Evolutionary conservation across 2,797 vertebrate genomes (phyloP).

Genomic region (Phalloptychus januarius): DNA sequence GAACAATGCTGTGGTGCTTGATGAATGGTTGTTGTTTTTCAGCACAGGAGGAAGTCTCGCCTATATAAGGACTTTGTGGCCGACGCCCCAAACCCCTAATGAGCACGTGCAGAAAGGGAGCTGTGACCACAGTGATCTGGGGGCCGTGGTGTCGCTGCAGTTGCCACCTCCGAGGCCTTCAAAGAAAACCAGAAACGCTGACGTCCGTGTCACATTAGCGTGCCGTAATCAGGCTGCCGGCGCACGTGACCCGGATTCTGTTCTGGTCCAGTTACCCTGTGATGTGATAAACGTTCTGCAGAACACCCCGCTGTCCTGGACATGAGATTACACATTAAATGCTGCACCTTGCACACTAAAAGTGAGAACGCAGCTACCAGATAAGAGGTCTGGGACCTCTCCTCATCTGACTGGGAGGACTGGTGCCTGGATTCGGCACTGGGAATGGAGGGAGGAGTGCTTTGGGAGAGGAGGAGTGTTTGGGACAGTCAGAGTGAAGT

Average conservation of each 20-base stretch:
- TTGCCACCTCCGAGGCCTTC: conserved; percentile 23
- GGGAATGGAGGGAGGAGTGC: conserved; percentile 51
- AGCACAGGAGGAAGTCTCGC: conserved; percentile 53
- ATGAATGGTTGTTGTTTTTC: conserved; percentile 59
- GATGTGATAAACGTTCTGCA: conserved; percentile 60
- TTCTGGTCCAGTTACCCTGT: conserved; percentile 62
- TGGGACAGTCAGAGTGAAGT: conserved; percentile 56
- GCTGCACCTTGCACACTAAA: conserved; percentile 5
- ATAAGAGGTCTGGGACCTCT: conserved; percentile 34
- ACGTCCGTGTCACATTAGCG: conserved; percentile 58
- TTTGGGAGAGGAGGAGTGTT: conserved; percentile 48
- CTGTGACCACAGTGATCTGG: conserved; percentile 26
- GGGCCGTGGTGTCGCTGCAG: conserved; percentile 12
- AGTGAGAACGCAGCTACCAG: conserved; percentile 2
- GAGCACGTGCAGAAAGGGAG: conserved; percentile 48
- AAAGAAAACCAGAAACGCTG: conserved; percentile 24
- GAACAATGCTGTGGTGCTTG: conserved; percentile 61
- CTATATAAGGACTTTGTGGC: conserved; percentile 63
- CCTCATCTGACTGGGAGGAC: conserved; percentile 33
- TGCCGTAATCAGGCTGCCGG: conserved; percentile 39
- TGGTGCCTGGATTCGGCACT: conserved; percentile 33
- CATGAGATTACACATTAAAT: conserved; percentile 41
- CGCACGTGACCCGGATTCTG: conserved; percentile 33
- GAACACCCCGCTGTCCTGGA: conserved; percentile 34
- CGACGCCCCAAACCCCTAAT: conserved; percentile 65